Base-by-base conservation (phyloP, 2,888 invertebrate genomes). In the Aphodius granarius region DNA sequence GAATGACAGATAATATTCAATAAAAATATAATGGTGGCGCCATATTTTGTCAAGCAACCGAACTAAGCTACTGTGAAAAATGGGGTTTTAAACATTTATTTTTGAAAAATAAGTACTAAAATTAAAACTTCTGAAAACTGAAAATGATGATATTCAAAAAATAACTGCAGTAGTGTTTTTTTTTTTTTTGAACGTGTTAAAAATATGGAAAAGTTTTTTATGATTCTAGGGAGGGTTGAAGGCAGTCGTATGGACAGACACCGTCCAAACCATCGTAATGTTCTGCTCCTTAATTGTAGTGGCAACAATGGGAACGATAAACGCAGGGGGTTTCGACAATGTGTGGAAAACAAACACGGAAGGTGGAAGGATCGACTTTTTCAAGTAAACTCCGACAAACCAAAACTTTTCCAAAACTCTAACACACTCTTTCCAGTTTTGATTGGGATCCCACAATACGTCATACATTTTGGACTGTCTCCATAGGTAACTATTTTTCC, bases 161-260 rank as follows among this genome's bases (percentile, higher is more conserved):
- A n/a, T n/a, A 43, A 43, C 1, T 43, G 1, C 43, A 23, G 6
- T 43, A 2, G 1, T 43, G 0, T 43, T 43, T 9, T 43, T 13
- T 43, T 6, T 43, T 43, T 23, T 23, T 43, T 2, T n/a, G n/a
- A n/a, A n/a, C n/a, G n/a, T n/a, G n/a, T n/a, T n/a, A n/a, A n/a
- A n/a, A n/a, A n/a, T n/a, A n/a, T n/a, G n/a, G n/a, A n/a, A 62
- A 62, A 62, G 9, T 65, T 70, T 74, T 68, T 43, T n/a, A 20
- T 22, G n/a, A 63, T 73, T 88, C 66, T 84, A 94, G 94, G 94
- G 93, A 76, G 94, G 94, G 4, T 86, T 94, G 21, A 94, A 93
- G 86, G 94, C 94, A 4, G 94, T 94, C 0, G 93, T 94, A 6
- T 94, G 94, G 94, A 94, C 94, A 0, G 94, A 94, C 82, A 93